Percentiles rank a stretch among this genome's conserved stretches.
These are phyloP conservation scores for Scaptomyza montana DNA, from an alignment of 1,140 invertebrate species.

Conservation along the genomic window DNA sequence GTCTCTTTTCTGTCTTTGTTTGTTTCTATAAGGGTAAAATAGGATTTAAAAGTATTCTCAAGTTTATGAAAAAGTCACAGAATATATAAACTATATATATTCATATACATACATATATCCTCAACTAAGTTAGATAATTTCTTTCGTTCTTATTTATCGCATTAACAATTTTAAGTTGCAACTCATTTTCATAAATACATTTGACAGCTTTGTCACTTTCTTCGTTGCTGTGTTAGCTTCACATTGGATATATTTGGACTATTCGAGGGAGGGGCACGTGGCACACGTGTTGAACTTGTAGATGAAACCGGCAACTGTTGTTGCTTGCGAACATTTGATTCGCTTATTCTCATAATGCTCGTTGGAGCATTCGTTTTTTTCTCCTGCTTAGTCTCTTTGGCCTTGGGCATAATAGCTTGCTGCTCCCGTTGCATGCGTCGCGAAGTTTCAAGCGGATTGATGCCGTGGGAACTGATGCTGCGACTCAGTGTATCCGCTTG, in stretches of 20 bases:
- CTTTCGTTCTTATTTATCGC: too few species aligned
- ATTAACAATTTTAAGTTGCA: not conserved
- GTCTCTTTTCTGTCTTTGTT: conserved; percentile 1
- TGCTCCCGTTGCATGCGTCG: conserved; percentile 16
- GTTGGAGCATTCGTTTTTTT: too few species aligned
- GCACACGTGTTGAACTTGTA: not conserved
- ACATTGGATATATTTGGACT: conserved; percentile 32
- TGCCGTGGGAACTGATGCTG: conserved; percentile 59
- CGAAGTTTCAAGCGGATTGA: conserved; percentile 24
- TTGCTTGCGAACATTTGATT: not conserved
- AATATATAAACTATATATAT: too few species aligned
- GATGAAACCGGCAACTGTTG: not conserved
- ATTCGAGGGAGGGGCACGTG: conserved; percentile 18
- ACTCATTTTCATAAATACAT: not conserved
- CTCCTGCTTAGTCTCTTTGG: not conserved
- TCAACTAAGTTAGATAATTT: too few species aligned
- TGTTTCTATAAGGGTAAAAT: conserved; percentile 35
- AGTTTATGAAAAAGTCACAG: too few species aligned
- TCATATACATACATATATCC: too few species aligned
- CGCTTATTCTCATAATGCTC: not conserved
- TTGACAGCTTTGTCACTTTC: conserved; percentile 15
- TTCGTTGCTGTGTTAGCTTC: conserved; percentile 27
- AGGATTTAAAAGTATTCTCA: too few species aligned
- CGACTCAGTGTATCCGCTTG: conserved; percentile 51
- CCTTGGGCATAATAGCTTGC: not conserved